Evolutionary conservation across 2,888 invertebrate genomes (phyloP), one percentile per base, ranked within the genome.

Genomic region (Xestobium rufovillosum): DNA sequence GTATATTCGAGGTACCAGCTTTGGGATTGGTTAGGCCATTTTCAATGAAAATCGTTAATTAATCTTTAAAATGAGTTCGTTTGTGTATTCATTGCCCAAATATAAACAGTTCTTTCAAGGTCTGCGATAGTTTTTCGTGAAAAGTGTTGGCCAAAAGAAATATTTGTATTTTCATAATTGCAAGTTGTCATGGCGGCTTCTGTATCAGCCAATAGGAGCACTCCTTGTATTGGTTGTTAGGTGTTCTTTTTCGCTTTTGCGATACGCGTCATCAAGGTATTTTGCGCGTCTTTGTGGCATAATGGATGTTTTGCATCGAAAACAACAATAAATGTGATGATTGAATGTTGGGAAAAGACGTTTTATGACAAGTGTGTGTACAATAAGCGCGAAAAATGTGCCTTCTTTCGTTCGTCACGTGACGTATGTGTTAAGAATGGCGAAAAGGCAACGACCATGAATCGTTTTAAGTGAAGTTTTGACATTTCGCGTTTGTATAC

Each of bases 401-500:
- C 60, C 65, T 63, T 50, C 50, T 51, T 56, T 57, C 53, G 58
- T 57, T 66, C 65, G 67, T 74, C 75, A 74, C 74, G 74, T 75
- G 74, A 72, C 68, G 59, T 61, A 61, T 61, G 57, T 56, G 59
- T 65, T 60, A 68, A 69, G 69, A 71, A 74, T 74, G 74, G 73
- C 73, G 74, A 73, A 72, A 71, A 68, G 64, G 59, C 66, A 64
- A 65, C 67, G 66, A 70, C 69, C 67, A 70, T 70, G 70, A 65
- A 66, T 65, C 66, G 67, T 66, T 67, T 68, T 68, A 65, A 67
- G 66, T 69, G 64, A 67, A 72, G 69, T 73, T 74, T 74, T 76
- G 78, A 78, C 76, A 75, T 75, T n/a, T 78, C 76, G 75, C 76
- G 76, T 78, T 80, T 80, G 81, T 81, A 80, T 80, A 81, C 80